These are phyloP conservation scores for Harpalus rubripes DNA, from an alignment of 2,888 invertebrate species.

Conservation along the genomic window DNA sequence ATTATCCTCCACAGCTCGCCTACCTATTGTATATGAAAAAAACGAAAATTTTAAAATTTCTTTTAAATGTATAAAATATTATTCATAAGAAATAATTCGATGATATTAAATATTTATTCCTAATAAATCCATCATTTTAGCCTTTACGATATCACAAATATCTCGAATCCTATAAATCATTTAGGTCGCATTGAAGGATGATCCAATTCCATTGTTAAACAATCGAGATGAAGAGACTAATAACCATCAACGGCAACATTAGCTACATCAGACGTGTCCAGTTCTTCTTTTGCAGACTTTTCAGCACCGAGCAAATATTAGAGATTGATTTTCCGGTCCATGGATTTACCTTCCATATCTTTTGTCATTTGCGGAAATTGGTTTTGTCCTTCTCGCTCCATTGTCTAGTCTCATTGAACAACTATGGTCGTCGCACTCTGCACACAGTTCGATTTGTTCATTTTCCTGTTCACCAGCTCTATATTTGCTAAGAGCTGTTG, in stretches of 20 bases:
- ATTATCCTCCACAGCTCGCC: too few species aligned
- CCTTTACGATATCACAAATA: neutral
- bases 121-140: neutral
- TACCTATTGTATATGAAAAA: too few species aligned
- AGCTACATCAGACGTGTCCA: constrained; percentile 38
- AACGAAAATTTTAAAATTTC: too few species aligned
- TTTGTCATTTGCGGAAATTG: constrained; percentile 67
- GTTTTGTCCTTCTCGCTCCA: constrained; percentile 53
- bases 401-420: constrained; percentile 11
- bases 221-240: constrained; percentile 27
- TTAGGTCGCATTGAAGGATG: neutral
- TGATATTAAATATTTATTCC: neutral
- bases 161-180: neutral
- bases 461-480: constrained; percentile 20
- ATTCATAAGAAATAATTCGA: neutral
- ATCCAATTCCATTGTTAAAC: constrained; percentile 46
- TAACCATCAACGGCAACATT: constrained; percentile 27
- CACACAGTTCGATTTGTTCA: constrained; percentile 26
- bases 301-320: constrained; percentile 61
- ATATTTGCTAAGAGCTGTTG: constrained; percentile 39
- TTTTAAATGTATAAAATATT: too few species aligned
- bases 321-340: constrained; percentile 66
- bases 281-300: constrained; percentile 45
- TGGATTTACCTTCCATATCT: constrained; percentile 64
- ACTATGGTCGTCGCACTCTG: constrained; percentile 1